These are phyloP conservation scores for Neotoma lepida DNA, from an alignment of 2,113 vertebrate genomes.

Conservation along the genomic window DNA sequence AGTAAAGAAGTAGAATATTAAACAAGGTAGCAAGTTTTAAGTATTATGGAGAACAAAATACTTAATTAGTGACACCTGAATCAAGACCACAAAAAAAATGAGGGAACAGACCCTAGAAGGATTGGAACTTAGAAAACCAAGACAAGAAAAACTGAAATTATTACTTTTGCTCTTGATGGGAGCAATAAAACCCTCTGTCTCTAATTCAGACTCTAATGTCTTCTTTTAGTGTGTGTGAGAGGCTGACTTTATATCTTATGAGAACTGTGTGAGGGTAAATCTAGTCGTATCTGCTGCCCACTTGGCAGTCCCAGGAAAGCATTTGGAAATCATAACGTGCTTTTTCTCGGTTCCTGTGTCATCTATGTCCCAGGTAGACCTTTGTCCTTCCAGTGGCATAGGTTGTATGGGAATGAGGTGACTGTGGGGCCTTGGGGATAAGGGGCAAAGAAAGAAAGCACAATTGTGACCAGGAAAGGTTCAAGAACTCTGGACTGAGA, in stretches of 20 bases:
- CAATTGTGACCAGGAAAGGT: neutral
- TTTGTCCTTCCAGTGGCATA: neutral
- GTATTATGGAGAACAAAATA: neutral
- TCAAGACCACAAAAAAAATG: neutral
- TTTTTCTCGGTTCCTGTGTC: neutral
- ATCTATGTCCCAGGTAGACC: neutral
- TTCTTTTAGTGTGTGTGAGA: neutral
- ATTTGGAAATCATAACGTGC: neutral
- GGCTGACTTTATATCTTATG: neutral
- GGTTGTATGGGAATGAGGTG: neutral
- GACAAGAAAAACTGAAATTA: neutral
- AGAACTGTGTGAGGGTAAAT: neutral
- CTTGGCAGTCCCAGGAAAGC: neutral
- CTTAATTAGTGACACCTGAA: neutral
- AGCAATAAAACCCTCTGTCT: neutral
- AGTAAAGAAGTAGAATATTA: neutral
- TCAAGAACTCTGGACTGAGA: neutral
- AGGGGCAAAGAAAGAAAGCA: neutral
- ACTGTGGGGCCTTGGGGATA: neutral
- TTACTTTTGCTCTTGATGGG: neutral
- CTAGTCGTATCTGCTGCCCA: fast-evolving
- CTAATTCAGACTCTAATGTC: neutral
- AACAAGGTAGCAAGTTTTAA: neutral
- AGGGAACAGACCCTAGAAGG: neutral
- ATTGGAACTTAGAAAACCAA: neutral